A percentile compares a stretch with the other conserved stretches of the same genome.
phyloP scores from a whole-genome alignment of 2,113 vertebrate genomes.

The Pao palembangensis region DNA sequence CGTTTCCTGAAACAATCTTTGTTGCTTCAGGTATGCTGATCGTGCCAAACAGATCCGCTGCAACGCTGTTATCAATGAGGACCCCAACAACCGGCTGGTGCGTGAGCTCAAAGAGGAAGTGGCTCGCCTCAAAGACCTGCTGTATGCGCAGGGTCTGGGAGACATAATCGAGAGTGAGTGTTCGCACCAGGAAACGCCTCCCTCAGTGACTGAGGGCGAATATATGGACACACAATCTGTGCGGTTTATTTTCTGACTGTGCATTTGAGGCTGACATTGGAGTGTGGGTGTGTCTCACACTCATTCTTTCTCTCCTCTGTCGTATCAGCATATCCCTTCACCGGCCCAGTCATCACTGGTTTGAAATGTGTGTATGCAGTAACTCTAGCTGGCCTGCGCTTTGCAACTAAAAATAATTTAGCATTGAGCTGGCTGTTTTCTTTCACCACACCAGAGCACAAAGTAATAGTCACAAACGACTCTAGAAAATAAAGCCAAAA shows the following conservation, averaged over 20 bases:
- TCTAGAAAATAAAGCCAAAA: not conserved
- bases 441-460: constrained; percentile 59
- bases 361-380: constrained; percentile 77
- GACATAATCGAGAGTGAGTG: constrained; percentile 97
- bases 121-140: constrained; percentile 90
- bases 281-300: constrained; percentile 45
- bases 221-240: not conserved
- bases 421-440: constrained; percentile 11
- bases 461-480: constrained; percentile 1
- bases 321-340: constrained; percentile 70
- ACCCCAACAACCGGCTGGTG: constrained; percentile 97
- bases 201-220: not conserved
- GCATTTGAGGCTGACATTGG: constrained; percentile 9
- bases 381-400: constrained; percentile 57
- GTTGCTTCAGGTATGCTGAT: constrained; percentile 83
- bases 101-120: constrained; percentile 97
- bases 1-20: not conserved
- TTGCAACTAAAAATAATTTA: constrained; percentile 48
- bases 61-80: constrained; percentile 95
- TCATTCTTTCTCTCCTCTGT: constrained; percentile 63
- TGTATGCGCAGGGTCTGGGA: constrained; percentile 91
- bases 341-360: constrained; percentile 65
- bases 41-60: constrained; percentile 98
- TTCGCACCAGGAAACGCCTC: not conserved
- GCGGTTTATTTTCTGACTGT: constrained; percentile 16